Conservation (phyloP, 2,113 vertebrate genomes). For the Pan troglodytes region NHGRI_mPanTro3-v2.1_pri NC_086015.1:105252001-105252500, state of each 20-base stretch:
- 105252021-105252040: neutral
- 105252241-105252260: neutral
- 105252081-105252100: slow-evolving; percentile 4
- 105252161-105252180: neutral
- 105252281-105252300: slow-evolving; percentile 18
- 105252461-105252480: slow-evolving; percentile 12
- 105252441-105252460: neutral
- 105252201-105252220: neutral
- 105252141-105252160: neutral
- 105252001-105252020: neutral
- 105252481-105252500: slow-evolving; percentile 12
- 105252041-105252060: slow-evolving; percentile 40
- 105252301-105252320: neutral
- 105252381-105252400: neutral
- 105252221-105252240: neutral
- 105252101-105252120: neutral
- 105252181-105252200: neutral
- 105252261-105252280: neutral
- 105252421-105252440: neutral
- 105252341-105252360: neutral
- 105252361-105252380: neutral
- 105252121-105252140: neutral
- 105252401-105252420: neutral
- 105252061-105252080: neutral
- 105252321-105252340: neutral